Evolutionary conservation across 2,797 vertebrate species (phyloP).

Genomic region (Natrix natrix): DNA sequence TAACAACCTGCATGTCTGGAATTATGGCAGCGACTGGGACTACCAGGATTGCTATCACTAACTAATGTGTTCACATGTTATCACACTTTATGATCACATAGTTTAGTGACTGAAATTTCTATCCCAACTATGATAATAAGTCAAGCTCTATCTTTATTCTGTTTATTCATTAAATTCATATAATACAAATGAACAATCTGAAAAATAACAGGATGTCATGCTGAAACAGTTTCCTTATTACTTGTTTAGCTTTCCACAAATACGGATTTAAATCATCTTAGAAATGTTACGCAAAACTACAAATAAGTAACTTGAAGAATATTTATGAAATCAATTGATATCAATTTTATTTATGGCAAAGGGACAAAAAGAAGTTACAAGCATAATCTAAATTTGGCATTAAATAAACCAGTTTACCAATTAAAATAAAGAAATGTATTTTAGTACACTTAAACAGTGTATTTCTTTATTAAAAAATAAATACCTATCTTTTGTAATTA

Average conservation of each 20-base stretch:
- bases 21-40: too few relatives aligned
- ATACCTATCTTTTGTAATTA: background rate
- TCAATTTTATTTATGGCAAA: too few relatives aligned
- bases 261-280: slow-evolving; percentile 20
- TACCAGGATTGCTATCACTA: too few relatives aligned
- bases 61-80: too few relatives aligned
- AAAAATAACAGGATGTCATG: slow-evolving; percentile 16
- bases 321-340: background rate
- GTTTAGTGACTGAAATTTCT: too few relatives aligned
- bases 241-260: slow-evolving; percentile 10
- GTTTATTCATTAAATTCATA: background rate
- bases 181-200: slow-evolving; percentile 2
- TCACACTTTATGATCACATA: too few relatives aligned
- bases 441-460: background rate
- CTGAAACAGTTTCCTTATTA: slow-evolving; percentile 1
- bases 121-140: too few relatives aligned
- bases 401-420: too few relatives aligned
- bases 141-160: background rate
- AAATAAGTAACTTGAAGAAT: background rate
- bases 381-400: too few relatives aligned
- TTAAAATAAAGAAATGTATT: background rate
- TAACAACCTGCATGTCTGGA: too few relatives aligned
- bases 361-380: too few relatives aligned
- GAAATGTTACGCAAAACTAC: slow-evolving; percentile 34
- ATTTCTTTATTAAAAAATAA: background rate